Percentiles rank a stretch among this genome's conserved stretches.
Evolutionary conservation across 1,140 invertebrate species (phyloP).

Genomic region (Chelonus insularis): DNA sequence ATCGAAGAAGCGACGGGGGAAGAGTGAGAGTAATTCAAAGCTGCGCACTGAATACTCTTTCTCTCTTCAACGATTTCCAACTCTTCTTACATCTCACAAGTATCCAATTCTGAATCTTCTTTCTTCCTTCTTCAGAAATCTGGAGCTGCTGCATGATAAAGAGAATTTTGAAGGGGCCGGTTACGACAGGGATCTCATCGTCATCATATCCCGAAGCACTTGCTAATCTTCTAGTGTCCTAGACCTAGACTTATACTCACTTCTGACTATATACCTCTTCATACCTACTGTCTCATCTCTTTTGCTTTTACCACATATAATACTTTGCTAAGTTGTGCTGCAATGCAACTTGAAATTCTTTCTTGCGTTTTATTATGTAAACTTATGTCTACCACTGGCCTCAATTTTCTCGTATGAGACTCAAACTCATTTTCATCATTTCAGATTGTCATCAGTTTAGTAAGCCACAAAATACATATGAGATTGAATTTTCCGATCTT

Average conservation of each 20-base stretch:
- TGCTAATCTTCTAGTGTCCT: conserved; percentile 39
- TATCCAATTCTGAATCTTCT: conserved; percentile 2
- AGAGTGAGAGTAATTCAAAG: conserved; percentile 56
- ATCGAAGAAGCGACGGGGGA: conserved; percentile 43
- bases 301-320: not conserved
- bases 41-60: conserved; percentile 9
- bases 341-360: not conserved
- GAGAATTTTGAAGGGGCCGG: conserved; percentile 16
- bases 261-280: not conserved
- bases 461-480: not conserved
- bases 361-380: not conserved
- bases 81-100: not conserved
- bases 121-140: conserved; percentile 8
- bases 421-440: no score
- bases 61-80: not conserved
- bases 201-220: conserved; percentile 18
- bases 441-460: no score
- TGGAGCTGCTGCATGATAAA: conserved; percentile 4
- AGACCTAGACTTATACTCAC: conserved; percentile 47
- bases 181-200: conserved; percentile 31
- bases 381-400: conserved; percentile 3
- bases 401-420: not conserved
- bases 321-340: not conserved
- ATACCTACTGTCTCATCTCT: not conserved
- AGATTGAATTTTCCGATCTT: not conserved